Evolutionary conservation across 2,888 invertebrate species (phyloP), one percentile per base, ranked within the genome.

Genomic region (Andrena chrysosceles): DNA sequence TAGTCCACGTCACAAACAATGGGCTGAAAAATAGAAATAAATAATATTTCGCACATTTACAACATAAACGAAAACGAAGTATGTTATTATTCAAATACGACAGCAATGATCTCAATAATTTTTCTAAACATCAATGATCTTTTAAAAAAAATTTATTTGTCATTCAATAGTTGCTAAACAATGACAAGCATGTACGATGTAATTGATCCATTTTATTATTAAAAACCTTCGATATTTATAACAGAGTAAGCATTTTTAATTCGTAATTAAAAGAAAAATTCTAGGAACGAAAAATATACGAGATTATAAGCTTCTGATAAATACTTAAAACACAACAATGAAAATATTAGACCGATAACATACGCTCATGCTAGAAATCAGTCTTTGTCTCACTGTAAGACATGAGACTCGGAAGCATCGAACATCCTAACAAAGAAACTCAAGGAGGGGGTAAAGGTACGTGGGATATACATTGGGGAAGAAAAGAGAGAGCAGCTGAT

Each of bases 1-100:
- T 98, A 95, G 98, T 98, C 99, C 99, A 99, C 84, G 99, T 99
- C 88, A 99, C 99, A 95, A 99, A 99, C 93, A 99, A 95, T 75
- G 99, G 99, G 94, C 98, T 98, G 95, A 84, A 95, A 95, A 77
- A 35, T 26, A 70, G 0, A 63, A 26, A 33, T 52, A 13, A 64
- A n/a, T 16, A 23, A 33, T 63, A 2, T 2, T 26, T 52, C 35
- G 16, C 16, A 16, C 6, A 42, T 29, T n/a, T 68, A n/a, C 5
- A 26, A 5, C 56, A 48, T 42, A 78, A 56, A 71, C 16, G 52
- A 29, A 8, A 26, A 67, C 54, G 60, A 10, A 60, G 7, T 64
- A 62, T 16, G 49, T 2, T 52, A 7, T 23, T 8, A 56, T 13
- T 33, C 42, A 42, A 42, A 35, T 33, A 31, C 33, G 6, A 33